Base-by-base conservation (phyloP, 2,888 invertebrate genomes). In the Scaeva pyrastri region DNA sequence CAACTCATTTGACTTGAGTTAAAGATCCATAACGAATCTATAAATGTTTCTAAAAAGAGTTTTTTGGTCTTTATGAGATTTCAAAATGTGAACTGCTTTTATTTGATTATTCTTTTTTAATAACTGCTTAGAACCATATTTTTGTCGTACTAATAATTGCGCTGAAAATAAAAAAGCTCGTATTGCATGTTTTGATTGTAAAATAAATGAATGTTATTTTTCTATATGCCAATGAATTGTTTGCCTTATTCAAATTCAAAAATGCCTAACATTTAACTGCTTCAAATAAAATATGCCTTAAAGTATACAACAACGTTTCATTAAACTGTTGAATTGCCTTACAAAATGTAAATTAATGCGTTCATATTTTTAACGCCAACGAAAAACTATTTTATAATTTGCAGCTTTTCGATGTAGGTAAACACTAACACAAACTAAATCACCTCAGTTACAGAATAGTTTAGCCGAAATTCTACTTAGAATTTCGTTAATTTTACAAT, bases 231-330 rank as follows among this genome's bases (percentile, higher is more conserved):
- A 14, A 11, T 66, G 5, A 48, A 16, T 36, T 68, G n/a, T 85
- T 80, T 85, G 80, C 85, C 85, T 80, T 80, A 72, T 12, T 48
- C 2, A 56, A 21, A 43, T 52, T 64, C 10, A 68, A 52, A 19
- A 58, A 77, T 16, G 76, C 73, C 82, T 82, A 78, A 62, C 70
- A 58, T 21, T 78, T 66, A 2, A 77, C 60, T 71, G 76, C 77
- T 64, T 68, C 45, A 16, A 73, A 43, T 58, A 39, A 12, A 19
- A 75, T 71, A 73, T 86, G 86, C 86, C 86, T 86, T 86, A 66
- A 86, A 86, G 86, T 86, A 66, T 82, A 86, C 77, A 43, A 74
- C 21, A 74, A 68, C 19, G 56, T 39, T 64, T 36, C 70, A 58
- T 11, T 21, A 11, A 62, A 62, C 43, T 82, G 72, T 48, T 45